Conservation (phyloP, 1,140 invertebrate genomes). For the Halyomorpha halys region DNA sequence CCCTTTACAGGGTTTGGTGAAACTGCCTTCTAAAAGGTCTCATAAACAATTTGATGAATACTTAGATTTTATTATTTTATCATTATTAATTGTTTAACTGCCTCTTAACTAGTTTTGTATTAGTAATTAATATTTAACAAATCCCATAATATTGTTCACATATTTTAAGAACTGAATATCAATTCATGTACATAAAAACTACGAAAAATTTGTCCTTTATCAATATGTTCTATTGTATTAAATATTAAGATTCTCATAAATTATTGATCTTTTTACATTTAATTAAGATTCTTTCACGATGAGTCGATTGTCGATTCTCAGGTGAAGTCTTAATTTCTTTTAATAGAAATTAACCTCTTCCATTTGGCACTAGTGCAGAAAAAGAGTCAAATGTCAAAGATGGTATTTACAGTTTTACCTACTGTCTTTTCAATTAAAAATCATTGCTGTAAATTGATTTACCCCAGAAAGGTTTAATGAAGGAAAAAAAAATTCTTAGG, state of each 20-base stretch:
- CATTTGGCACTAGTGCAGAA: slow-evolving; percentile 15
- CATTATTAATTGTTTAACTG: slow-evolving; percentile 14
- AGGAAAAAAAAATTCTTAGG: background rate
- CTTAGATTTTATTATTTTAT: slow-evolving; percentile 13
- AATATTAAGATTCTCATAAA: background rate
- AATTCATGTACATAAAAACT: background rate
- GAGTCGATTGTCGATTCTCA: slow-evolving; percentile 17
- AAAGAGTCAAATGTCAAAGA: slow-evolving; percentile 22
- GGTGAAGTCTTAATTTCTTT: slow-evolving; percentile 16
- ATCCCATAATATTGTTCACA: background rate
- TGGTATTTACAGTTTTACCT: slow-evolving; percentile 1
- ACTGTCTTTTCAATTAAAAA: background rate
- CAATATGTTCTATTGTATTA: slow-evolving; percentile 1
- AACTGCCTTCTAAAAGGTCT: background rate
- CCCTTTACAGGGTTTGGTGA: background rate
- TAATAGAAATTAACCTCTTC: slow-evolving; percentile 18
- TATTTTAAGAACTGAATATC: slow-evolving; percentile 7
- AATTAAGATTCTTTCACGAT: slow-evolving; percentile 16
- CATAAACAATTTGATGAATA: background rate
- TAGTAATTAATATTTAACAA: slow-evolving; percentile 11
- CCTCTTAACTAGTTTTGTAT: slow-evolving; percentile 4
- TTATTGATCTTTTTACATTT: background rate
- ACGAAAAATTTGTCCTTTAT: background rate
- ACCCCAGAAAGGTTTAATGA: background rate
- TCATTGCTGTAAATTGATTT: background rate